These are phyloP conservation scores for Callocephalon fimbriatum DNA, from an alignment of 2,113 vertebrate species.

Conservation along the genomic window DNA sequence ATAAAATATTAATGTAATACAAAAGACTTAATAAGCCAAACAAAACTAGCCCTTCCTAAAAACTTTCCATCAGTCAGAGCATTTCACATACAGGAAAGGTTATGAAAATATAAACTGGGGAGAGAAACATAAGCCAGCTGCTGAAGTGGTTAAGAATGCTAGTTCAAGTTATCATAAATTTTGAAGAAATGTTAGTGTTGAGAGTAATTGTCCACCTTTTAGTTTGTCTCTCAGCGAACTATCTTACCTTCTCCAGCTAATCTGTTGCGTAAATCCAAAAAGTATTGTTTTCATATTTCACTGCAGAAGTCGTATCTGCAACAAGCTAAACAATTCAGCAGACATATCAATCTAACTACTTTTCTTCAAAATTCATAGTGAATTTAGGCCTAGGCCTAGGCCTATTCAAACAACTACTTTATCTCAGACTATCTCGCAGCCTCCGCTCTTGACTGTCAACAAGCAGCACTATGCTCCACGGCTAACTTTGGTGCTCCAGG, in stretches of 20 bases:
- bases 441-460: not conserved
- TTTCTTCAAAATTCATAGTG: not conserved
- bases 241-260: not conserved
- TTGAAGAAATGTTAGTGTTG: not conserved
- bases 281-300: not conserved
- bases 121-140: not conserved
- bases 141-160: not conserved
- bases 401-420: not conserved
- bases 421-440: not conserved
- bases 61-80: not conserved
- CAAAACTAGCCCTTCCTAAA: not conserved
- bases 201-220: not conserved
- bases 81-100: not conserved
- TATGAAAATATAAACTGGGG: not conserved
- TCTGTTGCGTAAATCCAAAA: not conserved
- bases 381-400: not conserved
- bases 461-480: not conserved
- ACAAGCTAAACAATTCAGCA: slow-evolving; percentile 19
- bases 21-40: not conserved
- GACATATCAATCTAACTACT: not conserved
- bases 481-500: not conserved
- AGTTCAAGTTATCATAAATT: not conserved
- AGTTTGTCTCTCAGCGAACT: not conserved
- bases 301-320: not conserved
- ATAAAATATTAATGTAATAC: not conserved